Base-by-base conservation (phyloP, 2,797 vertebrate genomes). In the Phataginus tetradactyla region DNA sequence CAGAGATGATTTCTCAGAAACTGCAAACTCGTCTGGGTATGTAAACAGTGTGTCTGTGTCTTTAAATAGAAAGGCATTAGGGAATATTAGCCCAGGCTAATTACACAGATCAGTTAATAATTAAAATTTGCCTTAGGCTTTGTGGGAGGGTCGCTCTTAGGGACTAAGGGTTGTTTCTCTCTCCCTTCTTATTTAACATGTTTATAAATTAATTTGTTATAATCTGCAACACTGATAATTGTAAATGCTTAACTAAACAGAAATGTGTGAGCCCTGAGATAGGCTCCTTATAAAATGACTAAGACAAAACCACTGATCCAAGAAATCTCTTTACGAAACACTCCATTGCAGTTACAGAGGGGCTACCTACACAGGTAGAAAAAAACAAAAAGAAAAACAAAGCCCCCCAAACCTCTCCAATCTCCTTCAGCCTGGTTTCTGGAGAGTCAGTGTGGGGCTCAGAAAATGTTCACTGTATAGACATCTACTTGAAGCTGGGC, bases 21-120 rank as follows among this genome's bases (percentile, higher is more conserved):
- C 13, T 2, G 17, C 51, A 69, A 39, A 85, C 32, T 42, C 53
- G 45, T 92, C 74, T 90, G 86, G 1, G 5, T 86, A 64, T 85
- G 29, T 89, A 95, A 98, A 97, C 89, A 83, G 51, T 49, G 13
- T 27, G 85, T 53, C 86, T 96, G 93, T 92, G 78, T 95, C 94
- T 97, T 98, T 97, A 97, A 98, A 91, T 89, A 96, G 96, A 91
- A 96, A 86, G 51, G 59, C 94, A 94, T 77, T 72, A 69, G 88
- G 85, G 95, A 95, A 95, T 95, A 92, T 90, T 93, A 96, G 95
- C 90, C 57, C 87, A 94, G 95, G 85, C 96, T 96, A 96, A 98
- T 97, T 97, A 97, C 95, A 94, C 86, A 94, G 95, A 96, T 94
- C 81, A 29, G 92, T 96, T 96, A 96, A 97, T 97, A 97, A 97